phyloP scores from a whole-genome alignment of 2,888 invertebrate genomes.

The Drosophila peninsularis region DNA sequence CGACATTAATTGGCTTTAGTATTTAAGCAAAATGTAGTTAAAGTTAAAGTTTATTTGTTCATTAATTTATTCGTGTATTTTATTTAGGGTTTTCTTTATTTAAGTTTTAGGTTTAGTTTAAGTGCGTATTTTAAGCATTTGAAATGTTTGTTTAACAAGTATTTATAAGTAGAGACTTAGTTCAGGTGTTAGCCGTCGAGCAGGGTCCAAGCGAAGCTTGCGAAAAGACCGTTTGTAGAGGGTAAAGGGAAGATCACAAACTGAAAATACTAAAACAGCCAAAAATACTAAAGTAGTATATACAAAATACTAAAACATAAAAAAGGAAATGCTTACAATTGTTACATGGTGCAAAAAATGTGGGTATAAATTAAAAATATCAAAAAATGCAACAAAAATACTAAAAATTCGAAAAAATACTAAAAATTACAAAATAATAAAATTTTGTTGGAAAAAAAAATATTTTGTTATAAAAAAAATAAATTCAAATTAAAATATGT shows the following conservation, averaged over 20 bases:
- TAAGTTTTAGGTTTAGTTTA: constrained; percentile 28
- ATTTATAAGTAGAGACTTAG: constrained; percentile 36
- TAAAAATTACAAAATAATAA: too few relatives aligned
- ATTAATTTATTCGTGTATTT: constrained; percentile 2
- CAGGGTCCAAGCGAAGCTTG: constrained; percentile 34
- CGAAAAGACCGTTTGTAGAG: background rate
- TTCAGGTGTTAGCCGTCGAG: constrained; percentile 43
- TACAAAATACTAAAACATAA: background rate
- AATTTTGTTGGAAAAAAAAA: too few relatives aligned
- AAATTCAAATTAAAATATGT: too few relatives aligned
- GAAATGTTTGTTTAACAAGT: constrained; percentile 49
- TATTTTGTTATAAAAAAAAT: too few relatives aligned
- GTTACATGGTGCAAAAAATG: too few relatives aligned
- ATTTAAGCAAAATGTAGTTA: constrained; percentile 49
- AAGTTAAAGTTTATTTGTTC: constrained; percentile 8
- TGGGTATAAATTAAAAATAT: too few relatives aligned
- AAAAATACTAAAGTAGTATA: background rate
- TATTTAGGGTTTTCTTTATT: constrained; percentile 6
- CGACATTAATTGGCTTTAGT: constrained; percentile 45
- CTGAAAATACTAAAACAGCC: background rate
- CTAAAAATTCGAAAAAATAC: too few relatives aligned
- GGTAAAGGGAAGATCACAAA: background rate
- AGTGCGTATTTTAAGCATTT: constrained; percentile 54
- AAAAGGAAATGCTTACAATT: background rate
- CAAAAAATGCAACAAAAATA: too few relatives aligned